Conservation (phyloP, 2,888 invertebrate genomes). For the Lasioglossum oenotherae region DNA sequence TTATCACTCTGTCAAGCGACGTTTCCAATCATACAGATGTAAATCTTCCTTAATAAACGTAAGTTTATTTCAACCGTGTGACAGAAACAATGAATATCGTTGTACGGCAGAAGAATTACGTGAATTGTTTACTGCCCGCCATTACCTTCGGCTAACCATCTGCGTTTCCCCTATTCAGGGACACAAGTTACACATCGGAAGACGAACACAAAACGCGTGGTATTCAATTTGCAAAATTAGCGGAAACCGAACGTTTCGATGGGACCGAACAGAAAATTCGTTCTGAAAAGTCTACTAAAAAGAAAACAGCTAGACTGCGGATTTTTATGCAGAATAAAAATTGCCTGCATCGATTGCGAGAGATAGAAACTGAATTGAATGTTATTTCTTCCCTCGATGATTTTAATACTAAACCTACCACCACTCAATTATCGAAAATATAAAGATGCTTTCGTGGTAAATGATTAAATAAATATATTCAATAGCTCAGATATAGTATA, state of each 20-base stretch:
- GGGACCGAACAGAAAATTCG: background rate
- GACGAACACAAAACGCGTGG: background rate
- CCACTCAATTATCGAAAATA: no score
- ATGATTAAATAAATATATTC: no score
- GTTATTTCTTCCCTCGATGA: no score
- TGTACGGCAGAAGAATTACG: constrained; percentile 4
- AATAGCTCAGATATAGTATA: no score
- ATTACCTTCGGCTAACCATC: background rate
- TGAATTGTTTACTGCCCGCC: background rate
- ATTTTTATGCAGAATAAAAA: no score
- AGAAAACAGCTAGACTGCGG: no score
- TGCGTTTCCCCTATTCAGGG: background rate
- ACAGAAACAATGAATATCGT: constrained; percentile 34
- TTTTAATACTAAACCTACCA: no score
- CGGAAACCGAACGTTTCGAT: background rate
- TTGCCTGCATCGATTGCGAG: no score
- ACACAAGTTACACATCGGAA: background rate
- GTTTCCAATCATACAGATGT: background rate
- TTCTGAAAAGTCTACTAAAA: background rate
- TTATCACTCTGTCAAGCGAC: background rate
- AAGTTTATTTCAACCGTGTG: constrained; percentile 23
- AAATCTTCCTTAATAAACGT: constrained; percentile 13
- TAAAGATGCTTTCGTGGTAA: no score
- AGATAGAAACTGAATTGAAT: no score
- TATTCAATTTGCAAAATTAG: background rate